These are phyloP conservation scores for Palaemon carinicauda DNA, from an alignment of 1,140 invertebrate species.

Conservation along the genomic window DNA sequence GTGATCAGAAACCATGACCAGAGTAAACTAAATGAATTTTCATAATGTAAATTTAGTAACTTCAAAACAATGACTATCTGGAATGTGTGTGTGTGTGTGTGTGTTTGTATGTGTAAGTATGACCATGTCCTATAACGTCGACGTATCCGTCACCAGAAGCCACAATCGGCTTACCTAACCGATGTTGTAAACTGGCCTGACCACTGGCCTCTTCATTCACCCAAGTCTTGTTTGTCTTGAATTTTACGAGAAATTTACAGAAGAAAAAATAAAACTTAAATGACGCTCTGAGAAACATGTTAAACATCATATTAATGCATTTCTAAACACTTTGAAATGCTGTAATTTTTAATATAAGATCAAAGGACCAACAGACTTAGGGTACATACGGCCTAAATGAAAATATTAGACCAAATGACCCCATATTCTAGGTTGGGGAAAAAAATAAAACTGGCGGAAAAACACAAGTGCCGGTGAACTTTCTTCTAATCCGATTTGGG, in stretches of 20 bases:
- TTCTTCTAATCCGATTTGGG: conserved; percentile 47
- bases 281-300: no score
- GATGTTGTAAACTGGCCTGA: conserved; percentile 41
- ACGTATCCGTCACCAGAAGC: conserved; percentile 24
- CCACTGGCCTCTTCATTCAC: neutral
- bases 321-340: no score
- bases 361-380: no score
- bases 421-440: neutral
- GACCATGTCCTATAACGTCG: neutral
- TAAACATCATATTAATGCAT: no score
- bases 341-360: no score
- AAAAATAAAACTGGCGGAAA: conserved; percentile 16
- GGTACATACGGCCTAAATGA: no score
- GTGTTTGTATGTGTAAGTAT: neutral
- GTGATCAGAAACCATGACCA: no score
- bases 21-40: no score
- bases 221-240: neutral
- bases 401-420: neutral
- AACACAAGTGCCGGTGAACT: no score
- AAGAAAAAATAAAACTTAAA: no score
- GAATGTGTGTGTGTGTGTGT: neutral
- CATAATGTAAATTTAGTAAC: no score
- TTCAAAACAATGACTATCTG: no score
- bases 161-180: conserved; percentile 54
- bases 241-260: neutral